These are phyloP conservation scores for Geococcyx californianus DNA, from an alignment of 2,113 vertebrate species.

Conservation along the genomic window DNA sequence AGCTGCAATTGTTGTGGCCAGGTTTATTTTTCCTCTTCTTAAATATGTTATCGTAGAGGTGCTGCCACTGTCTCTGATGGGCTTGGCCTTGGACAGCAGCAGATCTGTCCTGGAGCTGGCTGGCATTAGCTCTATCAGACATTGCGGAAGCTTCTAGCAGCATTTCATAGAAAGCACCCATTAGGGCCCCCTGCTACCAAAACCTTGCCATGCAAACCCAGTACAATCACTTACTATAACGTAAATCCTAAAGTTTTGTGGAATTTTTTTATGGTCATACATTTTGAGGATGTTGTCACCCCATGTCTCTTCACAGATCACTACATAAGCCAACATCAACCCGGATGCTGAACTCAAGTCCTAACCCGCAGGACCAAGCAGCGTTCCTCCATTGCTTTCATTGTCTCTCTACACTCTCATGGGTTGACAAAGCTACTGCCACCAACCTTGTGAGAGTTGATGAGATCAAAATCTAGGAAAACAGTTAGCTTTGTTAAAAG, in stretches of 20 bases:
- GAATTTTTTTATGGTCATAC: background rate
- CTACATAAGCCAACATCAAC: background rate
- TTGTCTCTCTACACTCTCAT: background rate
- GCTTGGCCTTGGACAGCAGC: no score
- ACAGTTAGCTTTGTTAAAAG: conserved; percentile 4
- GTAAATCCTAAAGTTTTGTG: background rate
- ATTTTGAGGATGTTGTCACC: background rate
- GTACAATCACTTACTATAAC: background rate
- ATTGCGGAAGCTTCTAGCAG: no score
- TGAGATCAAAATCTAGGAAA: background rate
- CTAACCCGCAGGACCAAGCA: background rate
- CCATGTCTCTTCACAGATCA: background rate
- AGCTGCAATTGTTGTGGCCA: no score
- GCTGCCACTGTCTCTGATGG: no score
- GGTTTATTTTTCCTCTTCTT: no score
- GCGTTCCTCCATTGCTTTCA: background rate
- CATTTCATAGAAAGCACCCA: no score
- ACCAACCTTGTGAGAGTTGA: background rate
- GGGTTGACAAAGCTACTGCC: background rate
- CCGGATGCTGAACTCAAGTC: background rate
- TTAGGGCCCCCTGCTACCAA: no score
- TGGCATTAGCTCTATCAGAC: no score
- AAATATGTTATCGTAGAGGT: no score
- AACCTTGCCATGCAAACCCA: no score
- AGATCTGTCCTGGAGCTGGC: no score